Conservation (phyloP, 2,888 invertebrate species). For the Spilosoma lubricipeda region DNA sequence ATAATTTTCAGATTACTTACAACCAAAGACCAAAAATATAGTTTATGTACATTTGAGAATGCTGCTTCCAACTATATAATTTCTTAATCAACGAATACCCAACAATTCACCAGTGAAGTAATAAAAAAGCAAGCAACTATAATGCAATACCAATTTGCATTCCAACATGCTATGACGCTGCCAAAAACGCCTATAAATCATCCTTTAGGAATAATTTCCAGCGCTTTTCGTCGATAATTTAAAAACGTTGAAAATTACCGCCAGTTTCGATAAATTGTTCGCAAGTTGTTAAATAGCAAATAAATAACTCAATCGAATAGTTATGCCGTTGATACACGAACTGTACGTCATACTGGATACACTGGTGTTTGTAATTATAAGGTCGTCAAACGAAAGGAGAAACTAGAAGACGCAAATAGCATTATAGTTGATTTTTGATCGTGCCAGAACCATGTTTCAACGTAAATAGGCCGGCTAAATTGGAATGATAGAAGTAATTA, state of each 20-base stretch:
- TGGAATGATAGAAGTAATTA: too few relatives aligned
- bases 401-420: not conserved
- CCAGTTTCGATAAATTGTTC: conserved; percentile 53
- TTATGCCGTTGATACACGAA: conserved; percentile 72
- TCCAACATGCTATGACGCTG: conserved; percentile 49
- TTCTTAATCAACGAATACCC: conserved; percentile 23
- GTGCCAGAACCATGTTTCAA: too few relatives aligned
- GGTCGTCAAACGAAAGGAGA: not conserved
- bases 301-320: conserved; percentile 77
- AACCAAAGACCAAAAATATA: not conserved
- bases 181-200: conserved; percentile 62
- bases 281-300: conserved; percentile 74
- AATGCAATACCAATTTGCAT: conserved; percentile 51
- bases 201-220: conserved; percentile 64
- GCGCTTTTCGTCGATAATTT: conserved; percentile 55
- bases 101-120: conserved; percentile 40
- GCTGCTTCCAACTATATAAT: conserved; percentile 24
- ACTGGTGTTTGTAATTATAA: conserved; percentile 12
- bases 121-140: conserved; percentile 45
- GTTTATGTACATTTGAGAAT: conserved; percentile 1
- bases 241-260: conserved; percentile 41
- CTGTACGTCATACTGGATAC: conserved; percentile 40
- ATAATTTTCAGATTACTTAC: not conserved
- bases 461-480: too few relatives aligned
- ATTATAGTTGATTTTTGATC: not conserved